phyloP scores from a whole-genome alignment of 1,140 invertebrate genomes.

The Archivesica marissinica region DNA sequence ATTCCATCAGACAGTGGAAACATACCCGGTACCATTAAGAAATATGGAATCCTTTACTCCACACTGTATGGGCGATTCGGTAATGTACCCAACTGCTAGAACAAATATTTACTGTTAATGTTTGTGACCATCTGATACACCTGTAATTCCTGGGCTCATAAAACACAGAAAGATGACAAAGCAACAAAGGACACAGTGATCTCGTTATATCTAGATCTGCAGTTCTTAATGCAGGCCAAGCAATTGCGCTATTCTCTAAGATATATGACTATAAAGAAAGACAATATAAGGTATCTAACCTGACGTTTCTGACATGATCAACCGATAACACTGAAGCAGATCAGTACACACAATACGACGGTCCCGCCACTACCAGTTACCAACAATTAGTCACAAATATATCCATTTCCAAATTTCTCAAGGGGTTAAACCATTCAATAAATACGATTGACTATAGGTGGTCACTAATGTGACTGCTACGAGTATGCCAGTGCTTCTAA shows the following conservation, averaged over 20 bases:
- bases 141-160: background rate
- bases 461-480: background rate
- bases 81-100: too few relatives aligned
- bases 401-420: slow-evolving; percentile 12
- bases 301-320: slow-evolving; percentile 12
- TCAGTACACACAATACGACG: background rate
- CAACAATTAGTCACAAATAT: slow-evolving; percentile 3
- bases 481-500: background rate
- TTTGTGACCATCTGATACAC: too few relatives aligned
- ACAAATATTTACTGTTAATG: too few relatives aligned
- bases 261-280: background rate
- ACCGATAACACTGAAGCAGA: background rate
- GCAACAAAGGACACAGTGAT: background rate
- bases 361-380: slow-evolving; percentile 9
- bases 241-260: background rate
- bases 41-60: too few relatives aligned
- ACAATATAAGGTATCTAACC: slow-evolving; percentile 8
- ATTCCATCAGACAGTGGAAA: too few relatives aligned
- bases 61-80: too few relatives aligned
- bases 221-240: background rate
- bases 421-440: background rate
- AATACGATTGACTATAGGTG: background rate
- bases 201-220: background rate
- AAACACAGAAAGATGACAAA: background rate
- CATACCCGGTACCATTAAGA: too few relatives aligned